Base-by-base conservation (phyloP, 2,888 invertebrate genomes). In the Campopleginae sp. region DNA sequence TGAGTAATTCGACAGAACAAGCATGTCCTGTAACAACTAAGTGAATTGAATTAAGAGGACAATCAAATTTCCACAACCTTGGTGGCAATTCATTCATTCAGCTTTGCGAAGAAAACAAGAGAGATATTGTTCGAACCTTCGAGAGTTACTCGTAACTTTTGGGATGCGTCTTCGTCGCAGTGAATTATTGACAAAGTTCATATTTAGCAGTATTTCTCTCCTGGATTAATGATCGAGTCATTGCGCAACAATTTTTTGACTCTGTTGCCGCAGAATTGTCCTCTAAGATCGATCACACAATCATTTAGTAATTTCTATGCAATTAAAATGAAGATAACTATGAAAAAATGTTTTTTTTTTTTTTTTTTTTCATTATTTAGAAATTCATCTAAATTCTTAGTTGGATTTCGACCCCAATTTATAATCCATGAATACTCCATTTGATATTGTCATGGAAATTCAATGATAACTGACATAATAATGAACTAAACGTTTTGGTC, bases 401-500 rank as follows among this genome's bases (percentile, higher is more conserved):
- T 54, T 14, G 23, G 61, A 65, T n/a, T 44, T 68, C 10, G 19
- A 44, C 14, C 23, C 14, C n/a, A 19, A 58, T 23, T 17, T 14
- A 58, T 58, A 0, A 8, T 7, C 31, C 14, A 7, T 23, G 17
- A 14, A 3, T 1, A 42, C 38, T 3, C 17, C 17, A 31, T 38
- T 23, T 10, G 17, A 82, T 31, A 61, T 70, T 19, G 61, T 70
- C 61, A 27, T 17, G 38, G 19, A 5, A n/a, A 42, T 61, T n/a
- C 33, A 14, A 27, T 42, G 27, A 12, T 23, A 27, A 74, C 38
- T 61, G 33, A 23, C 44, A 51, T 42, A 68, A 23, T 38, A 58
- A 74, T 78, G 68, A 83, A 61, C 75, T 17, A 38, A 54, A 44
- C 63, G 48, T 54, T 75, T 44, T n/a, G 42, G 54, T n/a, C 51